Conservation (phyloP, 1,140 invertebrate species). For the Orchesella cincta region DNA sequence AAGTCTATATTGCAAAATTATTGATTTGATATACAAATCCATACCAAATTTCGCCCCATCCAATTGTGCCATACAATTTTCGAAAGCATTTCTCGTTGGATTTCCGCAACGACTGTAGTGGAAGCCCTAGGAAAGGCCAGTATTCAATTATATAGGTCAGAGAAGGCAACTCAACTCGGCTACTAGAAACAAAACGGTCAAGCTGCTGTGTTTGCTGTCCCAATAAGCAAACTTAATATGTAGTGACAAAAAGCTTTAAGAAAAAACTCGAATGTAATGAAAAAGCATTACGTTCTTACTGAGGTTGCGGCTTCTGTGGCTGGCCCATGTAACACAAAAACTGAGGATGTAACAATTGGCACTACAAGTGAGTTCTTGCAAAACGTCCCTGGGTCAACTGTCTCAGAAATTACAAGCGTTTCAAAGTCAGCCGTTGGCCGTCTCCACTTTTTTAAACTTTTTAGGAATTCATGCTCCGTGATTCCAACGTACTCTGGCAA, state of each 20-base stretch:
- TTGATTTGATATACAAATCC: neutral
- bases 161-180: neutral
- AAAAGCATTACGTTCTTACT: neutral
- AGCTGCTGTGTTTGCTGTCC: neutral
- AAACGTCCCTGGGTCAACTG: conserved; percentile 42
- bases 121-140: conserved; percentile 56
- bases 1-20: neutral
- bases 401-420: conserved; percentile 42
- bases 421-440: conserved; percentile 43
- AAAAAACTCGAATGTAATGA: too few relatives aligned
- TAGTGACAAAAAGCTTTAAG: too few relatives aligned
- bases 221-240: too few relatives aligned
- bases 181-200: conserved; percentile 17
- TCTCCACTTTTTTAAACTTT: conserved; percentile 35
- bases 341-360: conserved; percentile 47
- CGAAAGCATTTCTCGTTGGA: conserved; percentile 65
- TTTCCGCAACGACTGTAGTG: conserved; percentile 68
- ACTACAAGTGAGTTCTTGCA: conserved; percentile 38
- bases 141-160: conserved; percentile 24
- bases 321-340: conserved; percentile 42
- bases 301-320: conserved; percentile 32
- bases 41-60: conserved; percentile 64
- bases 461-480: conserved; percentile 28
- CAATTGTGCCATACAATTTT: conserved; percentile 64
- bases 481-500: conserved; percentile 39